Conservation (phyloP, 2,113 vertebrate species). For the Urocynchramus pylzowi region DNA sequence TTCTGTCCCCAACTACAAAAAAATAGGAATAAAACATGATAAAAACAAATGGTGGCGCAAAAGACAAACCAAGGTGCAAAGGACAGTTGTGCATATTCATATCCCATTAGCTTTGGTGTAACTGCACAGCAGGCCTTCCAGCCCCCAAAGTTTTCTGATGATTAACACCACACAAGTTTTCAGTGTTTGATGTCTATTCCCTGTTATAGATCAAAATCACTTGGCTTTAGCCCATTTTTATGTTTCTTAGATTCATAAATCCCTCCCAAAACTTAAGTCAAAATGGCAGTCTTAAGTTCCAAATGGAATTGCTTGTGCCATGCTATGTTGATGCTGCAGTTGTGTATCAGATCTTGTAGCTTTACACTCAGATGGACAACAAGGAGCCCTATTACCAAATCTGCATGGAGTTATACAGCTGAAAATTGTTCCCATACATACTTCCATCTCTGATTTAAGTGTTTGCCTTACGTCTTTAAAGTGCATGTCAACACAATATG, state of each 20-base stretch:
- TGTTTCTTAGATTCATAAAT: not conserved
- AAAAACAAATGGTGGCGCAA: not conserved
- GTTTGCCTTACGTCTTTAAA: constrained; percentile 18
- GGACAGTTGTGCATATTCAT: not conserved
- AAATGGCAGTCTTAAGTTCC: not conserved
- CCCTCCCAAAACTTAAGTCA: not conserved
- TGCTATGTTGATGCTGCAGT: not conserved
- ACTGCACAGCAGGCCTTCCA: not conserved
- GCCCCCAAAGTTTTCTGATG: not conserved
- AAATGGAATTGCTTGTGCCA: not conserved
- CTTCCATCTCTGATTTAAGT: constrained; percentile 36
- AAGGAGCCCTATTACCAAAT: not conserved
- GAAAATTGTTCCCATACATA: constrained; percentile 35
- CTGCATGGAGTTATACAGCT: not conserved
- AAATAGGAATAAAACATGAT: not conserved
- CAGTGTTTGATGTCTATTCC: not conserved
- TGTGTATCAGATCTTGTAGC: not conserved
- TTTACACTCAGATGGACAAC: not conserved
- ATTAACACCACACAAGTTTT: not conserved
- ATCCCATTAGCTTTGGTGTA: not conserved
- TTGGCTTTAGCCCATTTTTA: not conserved
- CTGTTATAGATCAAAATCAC: not conserved
- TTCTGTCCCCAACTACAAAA: not conserved
- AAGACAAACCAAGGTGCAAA: not conserved
- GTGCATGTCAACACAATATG: not conserved